Evolutionary conservation across 2,797 vertebrate genomes (phyloP).

Genomic region (Galago senegalensis): DNA sequence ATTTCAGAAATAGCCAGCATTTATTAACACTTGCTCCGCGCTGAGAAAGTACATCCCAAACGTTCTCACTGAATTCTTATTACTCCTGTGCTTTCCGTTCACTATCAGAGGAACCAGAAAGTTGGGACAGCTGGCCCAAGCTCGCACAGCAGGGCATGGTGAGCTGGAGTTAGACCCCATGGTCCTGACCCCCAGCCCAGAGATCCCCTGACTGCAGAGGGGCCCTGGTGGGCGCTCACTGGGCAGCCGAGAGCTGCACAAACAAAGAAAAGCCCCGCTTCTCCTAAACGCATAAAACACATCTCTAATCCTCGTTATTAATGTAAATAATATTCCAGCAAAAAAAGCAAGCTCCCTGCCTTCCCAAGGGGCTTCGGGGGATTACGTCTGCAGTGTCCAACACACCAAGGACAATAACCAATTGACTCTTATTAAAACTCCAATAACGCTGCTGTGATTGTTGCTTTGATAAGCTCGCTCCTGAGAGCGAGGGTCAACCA

Average conservation of each 20-base stretch:
- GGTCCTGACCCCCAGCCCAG: not conserved
- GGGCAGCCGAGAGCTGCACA: not conserved
- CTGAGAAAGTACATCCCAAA: fast-evolving
- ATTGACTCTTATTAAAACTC: constrained; percentile 82
- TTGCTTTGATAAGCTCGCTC: constrained; percentile 77
- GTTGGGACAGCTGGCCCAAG: not conserved
- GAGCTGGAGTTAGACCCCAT: not conserved
- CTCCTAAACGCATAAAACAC: not conserved
- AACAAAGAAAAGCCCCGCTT: not conserved
- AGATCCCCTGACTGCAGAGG: not conserved
- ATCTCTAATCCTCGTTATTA: constrained; percentile 76
- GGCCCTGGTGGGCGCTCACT: fast-evolving
- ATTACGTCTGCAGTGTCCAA: not conserved
- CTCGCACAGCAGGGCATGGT: not conserved
- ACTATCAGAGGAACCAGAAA: not conserved
- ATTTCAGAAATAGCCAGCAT: not conserved
- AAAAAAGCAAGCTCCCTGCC: constrained; percentile 58
- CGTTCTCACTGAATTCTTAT: fast-evolving
- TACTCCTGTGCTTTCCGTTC: fast-evolving
- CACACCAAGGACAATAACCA: constrained; percentile 39
- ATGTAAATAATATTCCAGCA: constrained; percentile 76
- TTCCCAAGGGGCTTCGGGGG: not conserved
- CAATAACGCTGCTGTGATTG: constrained; percentile 73
- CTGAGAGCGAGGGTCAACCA: constrained; percentile 75
- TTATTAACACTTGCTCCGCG: fast-evolving